These are phyloP conservation scores for Brevimyrus niger DNA, from an alignment of 2,113 vertebrate genomes.

Conservation along the genomic window DNA sequence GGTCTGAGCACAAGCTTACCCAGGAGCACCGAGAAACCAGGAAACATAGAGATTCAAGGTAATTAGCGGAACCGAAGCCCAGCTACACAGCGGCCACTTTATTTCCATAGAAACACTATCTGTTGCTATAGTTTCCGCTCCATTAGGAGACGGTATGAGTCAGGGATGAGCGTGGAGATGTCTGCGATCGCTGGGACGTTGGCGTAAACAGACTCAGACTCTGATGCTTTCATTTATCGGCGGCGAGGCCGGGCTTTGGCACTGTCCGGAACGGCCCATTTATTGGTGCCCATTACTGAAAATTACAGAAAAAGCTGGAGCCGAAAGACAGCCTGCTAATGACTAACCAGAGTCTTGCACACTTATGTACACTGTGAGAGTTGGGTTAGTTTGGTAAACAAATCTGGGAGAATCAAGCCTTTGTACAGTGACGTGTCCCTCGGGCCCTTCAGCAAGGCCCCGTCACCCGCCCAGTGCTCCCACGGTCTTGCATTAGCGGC, in stretches of 20 bases:
- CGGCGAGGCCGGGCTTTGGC: neutral
- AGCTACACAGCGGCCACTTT: constrained; percentile 19
- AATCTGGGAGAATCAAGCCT: neutral
- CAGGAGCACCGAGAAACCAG: neutral
- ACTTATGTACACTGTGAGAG: neutral
- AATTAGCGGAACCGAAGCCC: constrained; percentile 26
- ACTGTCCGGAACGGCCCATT: neutral
- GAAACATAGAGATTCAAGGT: constrained; percentile 16
- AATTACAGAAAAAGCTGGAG: neutral
- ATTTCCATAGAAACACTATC: constrained; percentile 37
- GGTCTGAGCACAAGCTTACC: neutral
- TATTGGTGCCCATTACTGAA: neutral
- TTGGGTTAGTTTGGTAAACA: neutral
- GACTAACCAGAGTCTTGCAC: neutral
- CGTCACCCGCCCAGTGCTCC: neutral
- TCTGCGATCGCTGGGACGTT: neutral
- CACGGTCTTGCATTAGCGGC: neutral
- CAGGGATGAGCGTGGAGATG: constrained; percentile 9
- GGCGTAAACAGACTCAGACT: neutral
- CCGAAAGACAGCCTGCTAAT: neutral
- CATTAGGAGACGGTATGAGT: constrained; percentile 9
- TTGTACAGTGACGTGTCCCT: neutral
- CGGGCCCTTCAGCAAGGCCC: neutral
- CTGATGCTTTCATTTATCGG: neutral
- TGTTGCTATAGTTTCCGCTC: constrained; percentile 35